phyloP scores from a whole-genome alignment of 2,113 vertebrate genomes.

The Isurus oxyrinchus region DNA sequence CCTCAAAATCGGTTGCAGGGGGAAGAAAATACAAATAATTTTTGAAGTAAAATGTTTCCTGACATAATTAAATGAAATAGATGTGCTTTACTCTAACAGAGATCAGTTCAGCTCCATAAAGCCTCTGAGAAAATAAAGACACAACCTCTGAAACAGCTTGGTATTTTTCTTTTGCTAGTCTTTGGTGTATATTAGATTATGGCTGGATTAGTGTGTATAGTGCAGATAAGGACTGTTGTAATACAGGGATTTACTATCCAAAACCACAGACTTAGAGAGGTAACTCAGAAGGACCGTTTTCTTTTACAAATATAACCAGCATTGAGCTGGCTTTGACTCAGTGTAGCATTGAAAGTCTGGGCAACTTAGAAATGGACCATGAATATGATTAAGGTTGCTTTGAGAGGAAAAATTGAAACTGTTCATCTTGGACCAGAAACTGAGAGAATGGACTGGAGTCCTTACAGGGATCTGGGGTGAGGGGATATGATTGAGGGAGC shows the following conservation, averaged over 20 bases:
- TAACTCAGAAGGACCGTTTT: not conserved
- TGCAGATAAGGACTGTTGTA: constrained; percentile 30
- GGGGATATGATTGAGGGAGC: not conserved
- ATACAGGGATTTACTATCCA: not conserved
- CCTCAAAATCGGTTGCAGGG: not conserved
- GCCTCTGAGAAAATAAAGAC: constrained; percentile 15
- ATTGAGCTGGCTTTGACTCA: constrained; percentile 5
- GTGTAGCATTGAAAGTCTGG: not conserved
- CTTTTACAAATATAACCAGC: not conserved
- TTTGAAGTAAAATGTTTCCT: not conserved
- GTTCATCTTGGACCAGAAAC: not conserved
- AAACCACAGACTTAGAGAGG: not conserved
- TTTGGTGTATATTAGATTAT: constrained; percentile 31
- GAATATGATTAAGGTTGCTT: not conserved
- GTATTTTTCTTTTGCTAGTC: not conserved
- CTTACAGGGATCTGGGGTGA: not conserved
- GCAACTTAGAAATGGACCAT: not conserved
- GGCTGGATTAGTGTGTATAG: not conserved
- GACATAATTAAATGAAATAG: constrained; percentile 17
- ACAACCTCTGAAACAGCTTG: constrained; percentile 12
- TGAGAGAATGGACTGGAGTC: not conserved
- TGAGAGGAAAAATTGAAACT: too few relatives aligned
- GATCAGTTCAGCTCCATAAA: not conserved
- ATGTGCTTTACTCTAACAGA: not conserved
- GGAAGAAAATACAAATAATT: not conserved